Base-by-base conservation (phyloP, 2,797 vertebrate genomes). In the Rhinogobio ventralis region DNA sequence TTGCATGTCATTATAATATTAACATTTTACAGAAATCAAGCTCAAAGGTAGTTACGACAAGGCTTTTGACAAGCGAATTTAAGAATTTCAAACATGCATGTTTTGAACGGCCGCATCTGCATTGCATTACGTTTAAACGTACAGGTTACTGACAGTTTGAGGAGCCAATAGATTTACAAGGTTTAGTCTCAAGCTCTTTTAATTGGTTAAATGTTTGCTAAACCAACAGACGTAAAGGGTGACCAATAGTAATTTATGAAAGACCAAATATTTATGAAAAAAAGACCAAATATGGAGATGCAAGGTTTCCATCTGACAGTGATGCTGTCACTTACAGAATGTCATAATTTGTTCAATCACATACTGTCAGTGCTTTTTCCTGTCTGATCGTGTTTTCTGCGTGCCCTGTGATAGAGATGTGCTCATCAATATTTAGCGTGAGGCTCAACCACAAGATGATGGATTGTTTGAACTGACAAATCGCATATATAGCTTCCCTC, bases 361-460 rank as follows among this genome's bases (percentile, higher is more conserved):
- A 45, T 49, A 17, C 33, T 64, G 66, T 72, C 66, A 73, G 71
- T 73, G 25, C 5, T 30, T 53, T 79, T 53, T 13, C 19, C 45
- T 55, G 33, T 46, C 55, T 72, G 36, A 33, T 49, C 20, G 2
- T 76, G 17, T 66, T 74, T 83, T 67, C 55, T 42, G 17, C 33
- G 4, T 73, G 42, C 23, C 76, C 36, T 86, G 74, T 83, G 39
- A 69, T 68, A 28, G 13, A 36, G 13, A 36, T 25, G 19, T 33
- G 25, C 33, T 74, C 45, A 46, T 86, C 20, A 67, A 42, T 66
- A 72, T 83, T 73, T 82, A 55, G 67, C n/a, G 9, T 66, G 9
- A 79, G 39, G n/a, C 28, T 82, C 28, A 76, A 28, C 57, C 45
- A 25, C 28, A 72, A 8, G 19, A 46, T 7, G 19, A 25, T 2